phyloP scores from a whole-genome alignment of 2,113 vertebrate species.

The Gallinago paraguaiae region DNA sequence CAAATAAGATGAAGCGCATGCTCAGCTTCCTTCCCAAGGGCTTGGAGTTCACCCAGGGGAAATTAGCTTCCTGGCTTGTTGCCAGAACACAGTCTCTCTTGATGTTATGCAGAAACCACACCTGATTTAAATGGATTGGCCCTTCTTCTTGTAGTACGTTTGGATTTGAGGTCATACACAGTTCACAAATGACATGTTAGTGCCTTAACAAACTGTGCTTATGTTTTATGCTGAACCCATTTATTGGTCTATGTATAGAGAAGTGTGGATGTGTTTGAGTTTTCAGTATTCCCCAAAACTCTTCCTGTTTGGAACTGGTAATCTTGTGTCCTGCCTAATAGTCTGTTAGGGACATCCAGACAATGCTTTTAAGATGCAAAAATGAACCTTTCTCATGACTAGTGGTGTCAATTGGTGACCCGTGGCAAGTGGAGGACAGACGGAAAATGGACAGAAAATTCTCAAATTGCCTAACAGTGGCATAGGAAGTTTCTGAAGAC shows the following conservation, averaged over 20 bases:
- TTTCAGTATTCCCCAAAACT: background rate
- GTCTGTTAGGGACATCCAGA: background rate
- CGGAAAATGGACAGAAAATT: background rate
- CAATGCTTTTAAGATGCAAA: too few relatives aligned
- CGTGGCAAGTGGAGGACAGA: background rate
- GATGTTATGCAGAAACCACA: background rate
- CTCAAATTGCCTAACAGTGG: background rate
- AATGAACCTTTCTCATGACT: background rate
- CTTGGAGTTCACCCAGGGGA: background rate
- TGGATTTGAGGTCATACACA: background rate
- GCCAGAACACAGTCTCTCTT: background rate
- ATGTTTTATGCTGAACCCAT: background rate
- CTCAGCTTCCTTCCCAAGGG: background rate
- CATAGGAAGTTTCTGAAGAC: background rate
- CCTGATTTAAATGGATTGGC: background rate
- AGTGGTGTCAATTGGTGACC: background rate
- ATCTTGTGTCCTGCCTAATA: background rate
- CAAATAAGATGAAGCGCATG: background rate
- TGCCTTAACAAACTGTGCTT: background rate
- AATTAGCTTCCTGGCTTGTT: constrained; percentile 12
- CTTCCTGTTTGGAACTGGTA: background rate
- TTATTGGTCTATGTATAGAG: background rate
- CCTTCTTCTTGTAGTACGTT: background rate
- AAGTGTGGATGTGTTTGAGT: background rate
- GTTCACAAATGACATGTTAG: background rate